Evolutionary conservation across 2,113 vertebrate genomes (phyloP).

Genomic region (Alethe diademata): DNA sequence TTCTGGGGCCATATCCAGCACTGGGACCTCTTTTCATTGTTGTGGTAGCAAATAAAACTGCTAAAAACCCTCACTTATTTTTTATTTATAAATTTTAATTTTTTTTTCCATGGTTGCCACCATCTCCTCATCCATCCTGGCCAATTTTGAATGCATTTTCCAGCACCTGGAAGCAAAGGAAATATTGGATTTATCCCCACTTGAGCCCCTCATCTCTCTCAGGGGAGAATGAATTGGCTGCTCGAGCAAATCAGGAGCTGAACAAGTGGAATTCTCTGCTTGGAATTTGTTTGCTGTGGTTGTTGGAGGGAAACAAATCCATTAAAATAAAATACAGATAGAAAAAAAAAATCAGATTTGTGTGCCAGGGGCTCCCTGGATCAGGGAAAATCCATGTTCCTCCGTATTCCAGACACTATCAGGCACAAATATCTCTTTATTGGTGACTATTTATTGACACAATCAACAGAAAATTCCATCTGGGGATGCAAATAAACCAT

Average conservation of each 20-base stretch:
- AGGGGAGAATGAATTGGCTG: neutral
- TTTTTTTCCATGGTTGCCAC: neutral
- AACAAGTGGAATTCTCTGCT: neutral
- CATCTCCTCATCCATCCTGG: neutral
- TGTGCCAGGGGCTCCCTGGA: neutral
- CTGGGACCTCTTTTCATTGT: rapidly evolving
- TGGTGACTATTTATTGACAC: neutral
- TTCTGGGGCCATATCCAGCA: neutral
- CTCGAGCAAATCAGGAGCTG: neutral
- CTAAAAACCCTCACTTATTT: rapidly evolving
- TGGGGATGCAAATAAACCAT: neutral
- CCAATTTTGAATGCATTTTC: neutral
- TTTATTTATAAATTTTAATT: neutral
- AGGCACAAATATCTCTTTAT: neutral
- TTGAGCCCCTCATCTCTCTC: neutral
- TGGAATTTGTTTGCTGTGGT: neutral
- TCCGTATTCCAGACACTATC: neutral
- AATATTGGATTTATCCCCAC: neutral
- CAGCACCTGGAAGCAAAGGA: neutral
- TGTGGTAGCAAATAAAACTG: neutral
- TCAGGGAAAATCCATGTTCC: neutral
- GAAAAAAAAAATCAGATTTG: neutral
- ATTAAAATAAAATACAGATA: neutral
- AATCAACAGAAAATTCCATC: neutral
- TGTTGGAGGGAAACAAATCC: neutral